Conservation (phyloP, 2,113 vertebrate genomes). For the Aramus guarauna region DNA sequence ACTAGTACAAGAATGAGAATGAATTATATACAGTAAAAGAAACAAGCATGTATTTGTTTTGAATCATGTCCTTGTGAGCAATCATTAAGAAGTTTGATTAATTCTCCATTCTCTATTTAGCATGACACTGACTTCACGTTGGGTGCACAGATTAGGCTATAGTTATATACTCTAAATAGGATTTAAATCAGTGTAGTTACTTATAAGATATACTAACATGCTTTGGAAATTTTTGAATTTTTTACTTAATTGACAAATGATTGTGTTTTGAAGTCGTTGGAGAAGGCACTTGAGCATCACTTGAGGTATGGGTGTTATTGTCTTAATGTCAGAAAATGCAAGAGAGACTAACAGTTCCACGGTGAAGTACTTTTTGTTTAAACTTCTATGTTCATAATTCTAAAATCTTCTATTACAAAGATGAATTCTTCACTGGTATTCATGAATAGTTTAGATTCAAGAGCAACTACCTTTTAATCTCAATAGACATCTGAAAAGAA, state of each 20-base stretch:
- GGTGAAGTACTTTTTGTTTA: not conserved
- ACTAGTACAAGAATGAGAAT: not conserved
- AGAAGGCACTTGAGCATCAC: not conserved
- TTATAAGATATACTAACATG: slow-evolving; percentile 64
- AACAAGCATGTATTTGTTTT: not conserved
- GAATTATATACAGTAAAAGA: not conserved
- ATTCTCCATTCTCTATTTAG: not conserved
- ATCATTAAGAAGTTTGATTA: not conserved
- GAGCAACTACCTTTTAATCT: not conserved
- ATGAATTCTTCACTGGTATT: not conserved
- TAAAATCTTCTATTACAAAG: not conserved
- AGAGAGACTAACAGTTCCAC: not conserved
- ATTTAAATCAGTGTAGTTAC: slow-evolving; percentile 74
- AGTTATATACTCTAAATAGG: not conserved
- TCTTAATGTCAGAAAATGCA: not conserved
- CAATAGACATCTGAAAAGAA: not conserved
- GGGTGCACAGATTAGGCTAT: not conserved
- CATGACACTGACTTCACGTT: not conserved
- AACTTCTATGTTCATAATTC: not conserved
- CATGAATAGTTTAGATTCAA: not conserved
- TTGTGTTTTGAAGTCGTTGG: not conserved
- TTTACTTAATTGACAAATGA: not conserved
- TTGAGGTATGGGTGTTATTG: not conserved
- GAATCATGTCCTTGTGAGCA: not conserved
- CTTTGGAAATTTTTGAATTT: slow-evolving; percentile 60